Base-by-base conservation (phyloP, 2,797 vertebrate species). In the Melanotaenia maccullochi region DNA sequence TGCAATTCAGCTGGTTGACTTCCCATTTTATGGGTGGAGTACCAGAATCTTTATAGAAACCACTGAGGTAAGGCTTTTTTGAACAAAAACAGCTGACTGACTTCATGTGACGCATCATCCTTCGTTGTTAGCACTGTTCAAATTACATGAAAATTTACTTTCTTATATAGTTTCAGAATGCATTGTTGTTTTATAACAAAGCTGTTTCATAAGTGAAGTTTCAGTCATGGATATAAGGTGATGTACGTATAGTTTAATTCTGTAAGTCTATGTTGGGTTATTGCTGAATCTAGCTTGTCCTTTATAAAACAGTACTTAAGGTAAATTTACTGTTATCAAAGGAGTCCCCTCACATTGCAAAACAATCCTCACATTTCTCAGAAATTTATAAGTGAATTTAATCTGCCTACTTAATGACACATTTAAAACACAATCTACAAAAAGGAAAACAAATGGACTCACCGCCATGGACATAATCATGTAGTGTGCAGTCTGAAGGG, bases 401-500 rank as follows among this genome's bases (percentile, higher is more conserved):
- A 60, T 14, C 14, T 16, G 12, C 12, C 52, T 14, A 30, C 52
- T 13, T 24, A 52, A 13, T 22, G 7, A 58, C 12, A 24, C 22
- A n/a, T 18, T 65, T 28, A 40, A 36, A 20, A 11, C 25, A 4
- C 5, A 32, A 66, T 16, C 25, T 65, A 22, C n/a, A 9, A 38
- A 30, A 66, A 36, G 0, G 14, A 13, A 44, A 65, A 12, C 1
- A 13, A 18, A 18, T 20, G 5, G 20, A 68, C 96, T 95, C 90
- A 99, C 98, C 98, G 90, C 97, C 97, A 0, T 98, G 96, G 60
- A 98, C 96, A 0, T 96, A 98, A 81, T 95, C 94, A 1, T 95
- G 95, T 42, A 98, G 89, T 0, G 96, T 97, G 91, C 97, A 99
- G 91, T 99, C 98, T 0, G 96, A 97, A 0, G 97, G 97, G 5